Base-by-base conservation (phyloP, 1,140 invertebrate species). In the Apis laboriosa region DNA sequence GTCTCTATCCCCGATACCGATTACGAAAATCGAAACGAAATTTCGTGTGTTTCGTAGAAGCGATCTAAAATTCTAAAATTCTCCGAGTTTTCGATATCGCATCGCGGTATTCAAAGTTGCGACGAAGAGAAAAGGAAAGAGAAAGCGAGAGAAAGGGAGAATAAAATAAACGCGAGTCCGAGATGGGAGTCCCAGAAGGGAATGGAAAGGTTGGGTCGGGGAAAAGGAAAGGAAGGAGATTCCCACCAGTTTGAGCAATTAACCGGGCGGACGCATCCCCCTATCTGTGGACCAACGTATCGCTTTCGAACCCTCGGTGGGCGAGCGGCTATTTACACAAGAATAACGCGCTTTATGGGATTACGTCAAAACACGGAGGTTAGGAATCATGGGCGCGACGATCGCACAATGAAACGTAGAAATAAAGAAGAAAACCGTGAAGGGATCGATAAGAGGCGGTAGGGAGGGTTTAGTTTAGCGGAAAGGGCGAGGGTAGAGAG, bases 301-400 rank as follows among this genome's bases (percentile, higher is more conserved):
- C 88, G 84, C 56, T 88, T 89, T 87, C 67, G 78, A 49, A 73
- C 84, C 85, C 77, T 77, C 86, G 5, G 81, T 82, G 83, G 85
- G 60, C 76, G 71, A 88, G 86, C 80, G 86, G 85, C 84, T 92
- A 90, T 92, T 92, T 92, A 92, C 91, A 91, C 91, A 90, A 89
- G 90, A 92, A 92, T 92, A 92, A 92, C 89, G 87, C 85, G 91
- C 88, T 87, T 92, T 92, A 92, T 91, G 87, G 91, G 91, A 92
- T 92, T 92, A 92, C 86, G 91, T 92, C 91, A 92, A 92, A 92
- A 92, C 90, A 92, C 91, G 85, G 86, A 86, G 87, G 89, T 85
- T n/a, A 74, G 88, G 70, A 87, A 85, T 80, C 82, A 79, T 34
- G 28, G 61, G 63, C 34, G 63, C 34, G 53, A 49, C 74, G 77